A percentile compares a stretch with the other conserved stretches of the same genome.
Evolutionary conservation across 2,113 vertebrate species (phyloP).

Genomic region (Rhegmatorhina hoffmannsi): DNA sequence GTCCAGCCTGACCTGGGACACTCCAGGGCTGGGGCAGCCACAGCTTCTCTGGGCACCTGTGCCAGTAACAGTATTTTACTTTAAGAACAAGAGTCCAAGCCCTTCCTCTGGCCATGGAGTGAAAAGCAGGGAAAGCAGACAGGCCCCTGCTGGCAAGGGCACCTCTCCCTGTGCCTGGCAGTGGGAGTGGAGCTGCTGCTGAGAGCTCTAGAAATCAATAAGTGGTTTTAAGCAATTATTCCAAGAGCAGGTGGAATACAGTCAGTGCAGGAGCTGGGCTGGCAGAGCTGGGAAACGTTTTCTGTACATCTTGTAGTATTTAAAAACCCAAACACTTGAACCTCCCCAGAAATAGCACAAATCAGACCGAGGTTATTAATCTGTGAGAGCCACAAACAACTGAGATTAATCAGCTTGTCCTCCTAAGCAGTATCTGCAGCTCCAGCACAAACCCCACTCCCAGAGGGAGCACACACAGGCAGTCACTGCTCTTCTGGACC

Average conservation of each 20-base stretch:
- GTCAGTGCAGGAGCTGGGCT: not conserved
- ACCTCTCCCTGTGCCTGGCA: not conserved
- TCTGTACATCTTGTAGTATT: not conserved
- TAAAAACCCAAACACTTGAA: not conserved
- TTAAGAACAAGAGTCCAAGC: not conserved
- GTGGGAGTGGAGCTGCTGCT: not conserved
- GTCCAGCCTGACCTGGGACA: not conserved
- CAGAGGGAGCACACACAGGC: not conserved
- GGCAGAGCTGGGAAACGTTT: not conserved
- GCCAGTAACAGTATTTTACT: not conserved
- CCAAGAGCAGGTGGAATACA: not conserved
- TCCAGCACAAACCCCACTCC: not conserved
- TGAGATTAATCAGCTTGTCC: constrained; percentile 23
- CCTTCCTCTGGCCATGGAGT: not conserved
- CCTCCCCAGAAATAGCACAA: not conserved
- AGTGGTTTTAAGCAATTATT: not conserved
- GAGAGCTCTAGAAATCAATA: not conserved
- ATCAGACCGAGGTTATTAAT: constrained; percentile 11
- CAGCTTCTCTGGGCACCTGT: not conserved
- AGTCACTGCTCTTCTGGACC: not conserved
- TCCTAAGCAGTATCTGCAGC: not conserved
- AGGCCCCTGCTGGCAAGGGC: not conserved
- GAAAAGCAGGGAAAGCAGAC: no score
- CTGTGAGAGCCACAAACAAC: not conserved
- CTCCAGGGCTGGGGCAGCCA: not conserved